Evolutionary conservation across 2,888 invertebrate species (phyloP).

Genomic region (Volucella zonaria): DNA sequence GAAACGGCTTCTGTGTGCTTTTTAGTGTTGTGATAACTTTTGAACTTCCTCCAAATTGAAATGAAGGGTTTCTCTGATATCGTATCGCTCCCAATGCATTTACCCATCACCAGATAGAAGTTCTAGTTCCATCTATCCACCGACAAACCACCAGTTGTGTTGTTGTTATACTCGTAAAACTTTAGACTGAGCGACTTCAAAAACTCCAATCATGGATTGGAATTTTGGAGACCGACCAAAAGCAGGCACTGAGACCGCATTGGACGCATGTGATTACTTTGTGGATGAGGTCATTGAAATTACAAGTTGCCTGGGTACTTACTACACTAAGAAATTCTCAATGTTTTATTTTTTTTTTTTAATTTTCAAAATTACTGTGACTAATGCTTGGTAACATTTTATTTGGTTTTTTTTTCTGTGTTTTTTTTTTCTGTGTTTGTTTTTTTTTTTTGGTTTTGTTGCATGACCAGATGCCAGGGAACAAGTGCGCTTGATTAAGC

Average conservation of each 20-base stretch:
- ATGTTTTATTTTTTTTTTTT: not conserved
- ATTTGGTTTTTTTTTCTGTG: constrained; percentile 30
- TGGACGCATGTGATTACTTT: constrained; percentile 88
- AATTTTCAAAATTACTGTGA: constrained; percentile 4
- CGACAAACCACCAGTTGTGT: constrained; percentile 29
- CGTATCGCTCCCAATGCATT: constrained; percentile 24
- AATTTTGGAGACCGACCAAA: constrained; percentile 81
- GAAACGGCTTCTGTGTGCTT: constrained; percentile 9
- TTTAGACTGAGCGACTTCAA: not conserved
- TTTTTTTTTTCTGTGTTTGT: constrained; percentile 22
- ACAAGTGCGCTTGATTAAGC: constrained; percentile 88
- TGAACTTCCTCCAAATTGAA: constrained; percentile 16
- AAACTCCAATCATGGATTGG: constrained; percentile 79
- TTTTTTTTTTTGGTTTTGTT: constrained; percentile 31
- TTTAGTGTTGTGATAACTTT: not conserved
- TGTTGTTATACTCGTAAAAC: not conserved
- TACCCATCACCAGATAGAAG: constrained; percentile 20
- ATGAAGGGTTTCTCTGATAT: constrained; percentile 23
- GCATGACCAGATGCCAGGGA: constrained; percentile 84
- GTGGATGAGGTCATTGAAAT: constrained; percentile 86
- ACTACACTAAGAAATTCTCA: constrained; percentile 11
- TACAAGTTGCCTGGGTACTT: constrained; percentile 83
- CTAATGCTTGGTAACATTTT: constrained; percentile 32
- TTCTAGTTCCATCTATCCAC: constrained; percentile 19
- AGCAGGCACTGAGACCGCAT: constrained; percentile 85